Percentiles rank a stretch among this genome's conserved stretches.
phyloP scores from a whole-genome alignment of 2,113 vertebrate species.

The Oryctolagus cuniculus region DNA sequence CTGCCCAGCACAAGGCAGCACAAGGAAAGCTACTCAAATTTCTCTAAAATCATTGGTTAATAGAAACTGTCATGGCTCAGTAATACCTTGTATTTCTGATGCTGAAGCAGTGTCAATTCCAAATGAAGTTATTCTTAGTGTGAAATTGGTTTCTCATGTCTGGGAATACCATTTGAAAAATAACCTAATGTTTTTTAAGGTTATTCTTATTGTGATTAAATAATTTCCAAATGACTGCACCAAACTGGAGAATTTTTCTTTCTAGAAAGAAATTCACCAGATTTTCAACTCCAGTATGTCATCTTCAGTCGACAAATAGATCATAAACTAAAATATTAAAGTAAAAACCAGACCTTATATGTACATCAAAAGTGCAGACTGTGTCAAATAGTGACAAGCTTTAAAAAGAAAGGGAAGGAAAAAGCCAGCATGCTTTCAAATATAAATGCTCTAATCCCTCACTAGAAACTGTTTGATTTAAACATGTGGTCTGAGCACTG shows the following conservation, averaged over 20 bases:
- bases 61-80: neutral
- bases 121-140: slow-evolving; percentile 10
- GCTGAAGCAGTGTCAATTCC: neutral
- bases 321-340: slow-evolving; percentile 64
- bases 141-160: slow-evolving; percentile 23
- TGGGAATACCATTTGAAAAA: slow-evolving; percentile 62
- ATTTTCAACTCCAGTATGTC: slow-evolving; percentile 33
- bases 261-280: slow-evolving; percentile 43
- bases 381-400: slow-evolving; percentile 18
- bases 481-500: slow-evolving; percentile 44
- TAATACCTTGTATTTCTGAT: neutral
- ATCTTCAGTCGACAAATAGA: slow-evolving; percentile 44
- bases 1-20: neutral
- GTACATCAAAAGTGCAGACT: slow-evolving; percentile 31
- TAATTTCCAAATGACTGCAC: slow-evolving; percentile 58
- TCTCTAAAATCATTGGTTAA: slow-evolving; percentile 2
- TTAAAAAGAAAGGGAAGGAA: slow-evolving; percentile 43
- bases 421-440: slow-evolving; percentile 30
- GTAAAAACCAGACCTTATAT: slow-evolving; percentile 60
- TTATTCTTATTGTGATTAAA: slow-evolving; percentile 65
- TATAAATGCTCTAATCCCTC: slow-evolving; percentile 43
- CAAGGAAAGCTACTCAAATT: slow-evolving; percentile 17
- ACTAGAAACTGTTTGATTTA: slow-evolving; percentile 64
- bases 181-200: slow-evolving; percentile 42
- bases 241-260: slow-evolving; percentile 32